phyloP scores from a whole-genome alignment of 2,113 vertebrate species.

The Sceloporus undulatus region DNA sequence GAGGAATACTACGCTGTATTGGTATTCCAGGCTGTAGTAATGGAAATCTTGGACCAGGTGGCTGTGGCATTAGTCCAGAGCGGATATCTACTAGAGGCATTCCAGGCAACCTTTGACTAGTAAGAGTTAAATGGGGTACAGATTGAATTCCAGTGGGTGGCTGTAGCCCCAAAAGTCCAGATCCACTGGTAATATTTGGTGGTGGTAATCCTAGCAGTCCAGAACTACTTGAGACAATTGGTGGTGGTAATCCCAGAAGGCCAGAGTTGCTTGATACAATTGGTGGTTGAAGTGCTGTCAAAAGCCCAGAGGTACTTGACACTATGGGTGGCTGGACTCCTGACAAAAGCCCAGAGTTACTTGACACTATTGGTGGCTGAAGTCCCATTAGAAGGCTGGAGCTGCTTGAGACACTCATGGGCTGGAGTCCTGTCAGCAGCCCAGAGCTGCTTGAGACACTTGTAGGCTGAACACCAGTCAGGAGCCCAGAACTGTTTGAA shows the following conservation, averaged over 20 bases:
- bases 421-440: slow-evolving; percentile 77
- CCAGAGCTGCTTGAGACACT: slow-evolving; percentile 77
- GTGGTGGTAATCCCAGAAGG: slow-evolving; percentile 76
- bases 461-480: slow-evolving; percentile 87
- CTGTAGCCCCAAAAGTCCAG: slow-evolving; percentile 92
- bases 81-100: slow-evolving; percentile 92
- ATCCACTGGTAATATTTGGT: slow-evolving; percentile 79
- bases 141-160: slow-evolving; percentile 87
- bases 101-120: slow-evolving; percentile 88
- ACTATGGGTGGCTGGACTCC: slow-evolving; percentile 76
- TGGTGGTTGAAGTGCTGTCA: slow-evolving; percentile 76
- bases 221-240: slow-evolving; percentile 79
- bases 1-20: slow-evolving; percentile 82
- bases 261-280: slow-evolving; percentile 67
- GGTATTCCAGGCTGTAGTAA: slow-evolving; percentile 89
- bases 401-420: slow-evolving; percentile 77
- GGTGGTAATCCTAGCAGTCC: slow-evolving; percentile 87
- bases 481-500: slow-evolving; percentile 80
- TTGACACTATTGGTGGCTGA: slow-evolving; percentile 83
- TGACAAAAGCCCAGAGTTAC: slow-evolving; percentile 76
- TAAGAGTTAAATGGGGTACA: slow-evolving; percentile 86
- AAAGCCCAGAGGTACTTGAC: slow-evolving; percentile 76
- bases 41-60: slow-evolving; percentile 89
- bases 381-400: slow-evolving; percentile 89
- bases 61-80: slow-evolving; percentile 85